Base-by-base conservation (phyloP, 2,113 vertebrate genomes). In the Cyanocitta stelleri region DNA sequence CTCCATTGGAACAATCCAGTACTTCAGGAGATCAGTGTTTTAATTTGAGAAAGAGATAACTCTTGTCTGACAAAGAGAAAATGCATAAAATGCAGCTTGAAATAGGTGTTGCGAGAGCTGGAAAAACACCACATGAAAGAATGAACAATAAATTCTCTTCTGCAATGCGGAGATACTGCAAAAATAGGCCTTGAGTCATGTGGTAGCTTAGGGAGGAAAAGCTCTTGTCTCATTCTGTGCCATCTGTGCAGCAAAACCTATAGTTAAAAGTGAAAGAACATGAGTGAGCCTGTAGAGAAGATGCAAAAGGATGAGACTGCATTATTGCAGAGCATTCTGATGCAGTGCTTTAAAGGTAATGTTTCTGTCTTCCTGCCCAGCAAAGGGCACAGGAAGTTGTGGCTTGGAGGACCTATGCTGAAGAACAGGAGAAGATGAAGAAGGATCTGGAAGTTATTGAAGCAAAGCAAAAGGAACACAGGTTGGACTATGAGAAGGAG, bases 351-450 rank as follows among this genome's bases (percentile, higher is more conserved):
- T 63, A 71, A 94, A 86, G 75, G 35, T 80, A 52, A 88, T 27
- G 19, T 32, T 83, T 67, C 5, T 89, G 49, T 94, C 48, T 84
- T 66, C 66, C 71, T 97, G 9, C 78, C 51, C 95, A 99, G 99
- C 97, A 98, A 97, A 98, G 98, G 81, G 99, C 99, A 3, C 98
- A 97, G 54, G 99, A 99, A 97, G 99, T 99, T 95, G 91, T 99
- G 93, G 97, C 98, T 33, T 99, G 99, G 99, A 98, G 99, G 67
- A 97, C 29, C 11, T 98, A 98, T 12, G 78, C 91, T 67, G 98
- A 98, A 86, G 98, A 98, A 77, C 98, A 98, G 90, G 98, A 98
- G 92, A 98, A 91, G 96, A 84, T 98, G 73, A 95, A 98, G 90
- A 97, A 98, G 84, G 98, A 99, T 30, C 39, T 97, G 87, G 97